These are phyloP conservation scores for Esox masquinongy DNA, from an alignment of 2,797 vertebrate species.

Conservation along the genomic window DNA sequence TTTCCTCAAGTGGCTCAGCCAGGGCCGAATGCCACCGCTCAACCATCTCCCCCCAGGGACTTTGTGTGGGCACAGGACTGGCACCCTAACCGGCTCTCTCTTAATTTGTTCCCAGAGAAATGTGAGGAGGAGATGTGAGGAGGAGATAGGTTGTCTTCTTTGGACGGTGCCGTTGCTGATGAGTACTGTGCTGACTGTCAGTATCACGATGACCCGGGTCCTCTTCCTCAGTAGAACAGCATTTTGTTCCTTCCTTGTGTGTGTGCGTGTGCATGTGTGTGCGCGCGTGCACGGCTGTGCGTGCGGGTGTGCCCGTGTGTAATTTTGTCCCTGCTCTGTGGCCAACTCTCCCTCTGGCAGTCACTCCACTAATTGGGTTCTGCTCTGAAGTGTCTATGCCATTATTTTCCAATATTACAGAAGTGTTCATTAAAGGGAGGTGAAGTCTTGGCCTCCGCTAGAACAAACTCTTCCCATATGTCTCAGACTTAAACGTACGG, in stretches of 20 bases:
- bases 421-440: slow-evolving; percentile 1
- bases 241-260: background rate
- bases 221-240: background rate
- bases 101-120: background rate
- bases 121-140: background rate
- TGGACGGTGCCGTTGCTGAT: background rate
- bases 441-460: background rate
- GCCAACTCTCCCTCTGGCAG: background rate
- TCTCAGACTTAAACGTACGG: background rate
- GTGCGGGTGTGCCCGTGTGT: background rate
- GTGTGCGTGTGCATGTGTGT: background rate
- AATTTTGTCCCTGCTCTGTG: background rate
- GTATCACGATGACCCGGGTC: background rate
- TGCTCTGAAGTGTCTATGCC: background rate
- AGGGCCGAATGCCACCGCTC: background rate
- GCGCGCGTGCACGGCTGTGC: background rate
- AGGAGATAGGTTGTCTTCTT: background rate
- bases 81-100: background rate
- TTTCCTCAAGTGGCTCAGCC: background rate
- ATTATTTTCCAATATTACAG: background rate
- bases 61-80: background rate
- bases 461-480: background rate
- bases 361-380: background rate
- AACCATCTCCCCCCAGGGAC: background rate
- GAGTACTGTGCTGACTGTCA: background rate